A percentile compares a stretch with the other conserved stretches of the same genome.
Conservation (phyloP, 92 coral and sea anemone genomes). For the Zoanthus sociatus region DNA sequence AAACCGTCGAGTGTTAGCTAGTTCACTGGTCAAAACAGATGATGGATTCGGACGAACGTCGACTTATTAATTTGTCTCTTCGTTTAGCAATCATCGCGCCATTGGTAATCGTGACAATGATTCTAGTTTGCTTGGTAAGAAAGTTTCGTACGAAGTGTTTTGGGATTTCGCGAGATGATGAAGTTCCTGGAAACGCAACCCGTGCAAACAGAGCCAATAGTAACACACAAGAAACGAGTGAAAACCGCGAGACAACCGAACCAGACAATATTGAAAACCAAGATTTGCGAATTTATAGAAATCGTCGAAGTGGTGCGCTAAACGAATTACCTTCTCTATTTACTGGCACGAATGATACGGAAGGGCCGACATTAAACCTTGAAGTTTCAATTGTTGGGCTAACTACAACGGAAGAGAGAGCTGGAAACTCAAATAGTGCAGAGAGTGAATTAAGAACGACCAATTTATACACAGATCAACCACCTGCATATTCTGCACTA, state of each 20-base stretch:
- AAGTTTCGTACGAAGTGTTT: constrained; percentile 23
- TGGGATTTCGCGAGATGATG: not conserved
- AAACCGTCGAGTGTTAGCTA: not conserved
- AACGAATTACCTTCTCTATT: constrained; percentile 18
- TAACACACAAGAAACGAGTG: not conserved
- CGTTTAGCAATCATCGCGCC: constrained; percentile 35
- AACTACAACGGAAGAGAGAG: not conserved
- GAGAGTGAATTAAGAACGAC: constrained; percentile 3
- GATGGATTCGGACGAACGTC: not conserved
- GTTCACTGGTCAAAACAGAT: not conserved
- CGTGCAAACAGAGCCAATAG: not conserved
- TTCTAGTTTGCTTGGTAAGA: constrained; percentile 35
- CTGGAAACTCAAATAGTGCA: not conserved
- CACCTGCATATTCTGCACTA: constrained; percentile 26
- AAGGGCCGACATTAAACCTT: constrained; percentile 2
- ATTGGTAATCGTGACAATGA: not conserved
- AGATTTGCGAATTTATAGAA: constrained; percentile 21
- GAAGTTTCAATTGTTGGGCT: constrained; percentile 18
- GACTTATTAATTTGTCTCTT: not conserved
- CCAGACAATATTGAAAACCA: constrained; percentile 40
- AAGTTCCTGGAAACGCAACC: not conserved
- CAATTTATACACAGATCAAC: not conserved
- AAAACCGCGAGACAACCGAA: not conserved
- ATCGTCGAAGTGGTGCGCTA: constrained; percentile 18
- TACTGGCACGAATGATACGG: not conserved